Evolutionary conservation across 2,888 invertebrate genomes (phyloP).

Genomic region (Idaea straminata): DNA sequence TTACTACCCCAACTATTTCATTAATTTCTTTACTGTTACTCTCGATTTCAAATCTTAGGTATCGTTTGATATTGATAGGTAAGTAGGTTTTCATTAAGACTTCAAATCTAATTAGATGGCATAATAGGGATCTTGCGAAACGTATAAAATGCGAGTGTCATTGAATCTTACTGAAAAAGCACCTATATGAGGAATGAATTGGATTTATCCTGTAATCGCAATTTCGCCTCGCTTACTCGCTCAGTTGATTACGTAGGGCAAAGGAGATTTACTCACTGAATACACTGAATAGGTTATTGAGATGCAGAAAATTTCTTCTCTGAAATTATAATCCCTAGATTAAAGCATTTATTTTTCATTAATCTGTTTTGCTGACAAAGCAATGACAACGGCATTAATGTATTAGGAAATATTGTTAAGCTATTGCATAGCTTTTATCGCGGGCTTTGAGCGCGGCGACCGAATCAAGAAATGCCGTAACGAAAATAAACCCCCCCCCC

Average conservation of each 20-base stretch:
- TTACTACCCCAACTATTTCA: no score
- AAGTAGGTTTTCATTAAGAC: no score
- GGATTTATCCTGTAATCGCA: conserved; percentile 64
- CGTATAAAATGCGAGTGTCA: conserved; percentile 39
- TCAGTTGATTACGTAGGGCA: conserved; percentile 54
- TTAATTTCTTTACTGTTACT: no score
- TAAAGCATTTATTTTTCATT: neutral
- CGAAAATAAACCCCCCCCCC: no score
- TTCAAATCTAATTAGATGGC: neutral
- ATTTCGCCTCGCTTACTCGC: conserved; percentile 56
- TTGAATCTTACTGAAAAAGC: conserved; percentile 42
- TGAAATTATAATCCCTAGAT: neutral
- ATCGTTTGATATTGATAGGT: no score
- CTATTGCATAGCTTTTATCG: no score
- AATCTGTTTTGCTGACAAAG: neutral
- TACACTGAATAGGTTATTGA: conserved; percentile 50
- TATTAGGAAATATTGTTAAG: neutral
- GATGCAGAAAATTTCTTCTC: conserved; percentile 23
- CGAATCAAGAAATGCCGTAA: no score
- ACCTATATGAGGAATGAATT: conserved; percentile 53
- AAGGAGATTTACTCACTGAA: conserved; percentile 50
- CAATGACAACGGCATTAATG: neutral
- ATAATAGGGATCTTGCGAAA: conserved; percentile 33
- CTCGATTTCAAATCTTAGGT: no score
- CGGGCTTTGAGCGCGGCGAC: no score